A percentile compares a stretch with the other conserved stretches of the same genome.
Conservation (phyloP, 2,888 invertebrate genomes). For the Vannuccia rotundouncinata region DNA sequence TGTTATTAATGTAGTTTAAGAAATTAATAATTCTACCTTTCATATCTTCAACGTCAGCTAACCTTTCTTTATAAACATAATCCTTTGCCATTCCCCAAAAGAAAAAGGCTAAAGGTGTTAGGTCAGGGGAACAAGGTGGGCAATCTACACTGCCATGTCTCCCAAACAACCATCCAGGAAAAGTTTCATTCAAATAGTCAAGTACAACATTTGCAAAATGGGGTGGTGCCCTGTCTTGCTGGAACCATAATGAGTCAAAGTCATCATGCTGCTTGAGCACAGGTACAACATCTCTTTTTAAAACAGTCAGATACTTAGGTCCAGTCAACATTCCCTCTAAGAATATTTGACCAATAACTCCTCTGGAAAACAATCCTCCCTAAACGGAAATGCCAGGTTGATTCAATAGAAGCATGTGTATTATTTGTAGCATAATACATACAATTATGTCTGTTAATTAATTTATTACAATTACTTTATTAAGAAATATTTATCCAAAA, state of each 20-base stretch:
- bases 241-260: background rate
- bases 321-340: slow-evolving; percentile 24
- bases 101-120: slow-evolving; percentile 12
- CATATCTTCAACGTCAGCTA: background rate
- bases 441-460: slow-evolving; percentile 25
- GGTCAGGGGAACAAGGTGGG: slow-evolving; percentile 20
- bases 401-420: slow-evolving; percentile 18
- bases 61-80: background rate
- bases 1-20: background rate
- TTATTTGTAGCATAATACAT: slow-evolving; percentile 2
- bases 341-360: slow-evolving; percentile 1
- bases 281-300: background rate
- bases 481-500: no score
- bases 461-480: no score
- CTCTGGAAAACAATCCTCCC: background rate
- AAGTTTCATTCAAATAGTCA: background rate
- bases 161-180: slow-evolving; percentile 3
- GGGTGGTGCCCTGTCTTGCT: slow-evolving; percentile 25
- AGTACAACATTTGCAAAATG: slow-evolving; percentile 9
- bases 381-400: slow-evolving; percentile 3
- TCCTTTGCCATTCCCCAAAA: slow-evolving; percentile 19
- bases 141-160: slow-evolving; percentile 13
- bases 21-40: background rate
- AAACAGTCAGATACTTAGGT: background rate
- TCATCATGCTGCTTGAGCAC: background rate